phyloP scores from a whole-genome alignment of 2,797 vertebrate genomes.

The Petrocephalus sullivani region DNA sequence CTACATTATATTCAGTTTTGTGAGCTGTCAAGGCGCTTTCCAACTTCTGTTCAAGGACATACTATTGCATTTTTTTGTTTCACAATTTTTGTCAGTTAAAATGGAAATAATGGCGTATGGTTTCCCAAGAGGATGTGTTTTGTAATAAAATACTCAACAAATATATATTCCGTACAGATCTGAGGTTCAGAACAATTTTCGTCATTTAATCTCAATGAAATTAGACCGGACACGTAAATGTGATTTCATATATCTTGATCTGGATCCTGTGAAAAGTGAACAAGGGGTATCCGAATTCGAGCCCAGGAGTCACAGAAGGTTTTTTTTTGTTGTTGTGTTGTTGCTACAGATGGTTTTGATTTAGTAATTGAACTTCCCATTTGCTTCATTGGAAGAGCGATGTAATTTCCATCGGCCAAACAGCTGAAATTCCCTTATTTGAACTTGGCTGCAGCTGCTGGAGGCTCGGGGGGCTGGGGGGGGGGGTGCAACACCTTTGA shows the following conservation, averaged over 20 bases:
- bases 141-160: not conserved
- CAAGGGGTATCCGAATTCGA: not conserved
- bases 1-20: not conserved
- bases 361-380: conserved; percentile 5
- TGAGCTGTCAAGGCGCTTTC: not conserved
- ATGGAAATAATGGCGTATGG: not conserved
- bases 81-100: not conserved
- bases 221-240: not conserved
- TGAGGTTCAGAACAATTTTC: conserved; percentile 1
- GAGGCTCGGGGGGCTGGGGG: not conserved
- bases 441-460: conserved; percentile 5
- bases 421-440: not conserved
- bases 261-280: not conserved
- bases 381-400: not conserved
- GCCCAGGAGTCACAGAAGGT: not conserved
- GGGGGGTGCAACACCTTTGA: not conserved
- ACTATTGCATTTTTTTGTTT: not conserved
- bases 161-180: not conserved
- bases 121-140: not conserved
- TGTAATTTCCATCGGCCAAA: conserved; percentile 13
- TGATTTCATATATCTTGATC: not conserved
- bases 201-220: not conserved
- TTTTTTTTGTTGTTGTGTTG: not conserved
- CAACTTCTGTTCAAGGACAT: conserved; percentile 17
- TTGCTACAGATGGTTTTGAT: conserved; percentile 3